Conservation (phyloP, 1,140 invertebrate genomes). For the Holotrichia oblita region DNA sequence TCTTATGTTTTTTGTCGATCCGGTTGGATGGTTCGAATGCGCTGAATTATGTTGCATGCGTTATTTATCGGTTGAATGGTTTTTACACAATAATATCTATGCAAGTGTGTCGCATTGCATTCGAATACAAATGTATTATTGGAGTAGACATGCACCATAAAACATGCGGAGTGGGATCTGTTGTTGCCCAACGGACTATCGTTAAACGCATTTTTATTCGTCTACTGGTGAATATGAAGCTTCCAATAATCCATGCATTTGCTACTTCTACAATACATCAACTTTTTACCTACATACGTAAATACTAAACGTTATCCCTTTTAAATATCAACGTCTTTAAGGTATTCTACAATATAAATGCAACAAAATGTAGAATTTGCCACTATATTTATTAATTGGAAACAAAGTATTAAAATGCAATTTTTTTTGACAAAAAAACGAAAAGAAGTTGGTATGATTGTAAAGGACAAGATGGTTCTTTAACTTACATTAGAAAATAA, state of each 20-base stretch:
- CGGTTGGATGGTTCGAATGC: conserved; percentile 44
- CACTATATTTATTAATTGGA: too few relatives aligned
- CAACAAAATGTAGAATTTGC: too few relatives aligned
- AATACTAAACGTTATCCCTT: too few relatives aligned
- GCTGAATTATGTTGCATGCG: conserved; percentile 51
- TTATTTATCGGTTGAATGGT: conserved; percentile 50
- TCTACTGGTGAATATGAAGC: background rate
- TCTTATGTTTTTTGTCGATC: conserved; percentile 50
- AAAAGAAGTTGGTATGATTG: too few relatives aligned
- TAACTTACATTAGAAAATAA: too few relatives aligned
- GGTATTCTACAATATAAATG: too few relatives aligned
- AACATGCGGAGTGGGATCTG: conserved; percentile 34
- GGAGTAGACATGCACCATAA: conserved; percentile 42
- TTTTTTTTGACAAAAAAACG: too few relatives aligned
- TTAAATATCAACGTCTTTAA: too few relatives aligned
- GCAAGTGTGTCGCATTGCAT: conserved; percentile 48
- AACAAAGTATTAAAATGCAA: too few relatives aligned
- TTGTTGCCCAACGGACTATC: background rate
- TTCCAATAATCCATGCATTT: background rate
- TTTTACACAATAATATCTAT: conserved; percentile 50
- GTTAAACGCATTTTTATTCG: conserved; percentile 1
- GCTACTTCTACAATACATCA: too few relatives aligned
- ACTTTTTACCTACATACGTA: too few relatives aligned
- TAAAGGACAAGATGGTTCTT: too few relatives aligned
- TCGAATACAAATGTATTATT: conserved; percentile 49